phyloP scores from a whole-genome alignment of 2,888 invertebrate species.

The Heliconius erato region DNA sequence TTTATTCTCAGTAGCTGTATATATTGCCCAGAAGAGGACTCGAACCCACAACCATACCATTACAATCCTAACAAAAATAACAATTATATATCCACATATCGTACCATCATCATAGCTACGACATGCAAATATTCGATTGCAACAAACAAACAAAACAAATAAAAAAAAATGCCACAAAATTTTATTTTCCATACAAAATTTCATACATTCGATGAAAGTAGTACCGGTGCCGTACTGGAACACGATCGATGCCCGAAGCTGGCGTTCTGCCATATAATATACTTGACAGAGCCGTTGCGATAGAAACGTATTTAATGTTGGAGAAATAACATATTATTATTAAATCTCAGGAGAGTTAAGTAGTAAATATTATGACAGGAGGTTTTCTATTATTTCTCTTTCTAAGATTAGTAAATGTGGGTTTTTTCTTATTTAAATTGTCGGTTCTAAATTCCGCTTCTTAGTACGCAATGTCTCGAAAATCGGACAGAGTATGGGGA shows the following conservation, averaged over 20 bases:
- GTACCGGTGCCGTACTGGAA: constrained; percentile 21
- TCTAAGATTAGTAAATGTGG: background rate
- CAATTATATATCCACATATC: too few relatives aligned
- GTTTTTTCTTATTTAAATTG: too few relatives aligned
- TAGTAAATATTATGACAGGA: background rate
- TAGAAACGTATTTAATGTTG: constrained; percentile 36
- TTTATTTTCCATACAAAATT: constrained; percentile 25
- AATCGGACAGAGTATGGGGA: background rate
- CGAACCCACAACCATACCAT: too few relatives aligned
- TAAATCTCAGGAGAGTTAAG: constrained; percentile 1
- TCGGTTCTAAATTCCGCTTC: too few relatives aligned
- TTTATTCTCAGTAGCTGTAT: too few relatives aligned
- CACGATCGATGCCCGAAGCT: constrained; percentile 41
- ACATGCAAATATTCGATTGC: background rate
- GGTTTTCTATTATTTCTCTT: background rate
- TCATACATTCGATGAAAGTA: constrained; percentile 23
- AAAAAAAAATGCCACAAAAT: background rate
- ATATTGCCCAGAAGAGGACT: too few relatives aligned
- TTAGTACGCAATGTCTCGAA: background rate
- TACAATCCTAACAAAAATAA: too few relatives aligned
- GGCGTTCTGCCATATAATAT: constrained; percentile 48
- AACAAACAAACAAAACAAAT: constrained; percentile 3
- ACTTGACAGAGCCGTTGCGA: constrained; percentile 48
- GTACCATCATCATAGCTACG: background rate
- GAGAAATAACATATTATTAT: constrained; percentile 15